Evolutionary conservation across 2,888 invertebrate species (phyloP).

Genomic region (Meiosimyza decipiens): DNA sequence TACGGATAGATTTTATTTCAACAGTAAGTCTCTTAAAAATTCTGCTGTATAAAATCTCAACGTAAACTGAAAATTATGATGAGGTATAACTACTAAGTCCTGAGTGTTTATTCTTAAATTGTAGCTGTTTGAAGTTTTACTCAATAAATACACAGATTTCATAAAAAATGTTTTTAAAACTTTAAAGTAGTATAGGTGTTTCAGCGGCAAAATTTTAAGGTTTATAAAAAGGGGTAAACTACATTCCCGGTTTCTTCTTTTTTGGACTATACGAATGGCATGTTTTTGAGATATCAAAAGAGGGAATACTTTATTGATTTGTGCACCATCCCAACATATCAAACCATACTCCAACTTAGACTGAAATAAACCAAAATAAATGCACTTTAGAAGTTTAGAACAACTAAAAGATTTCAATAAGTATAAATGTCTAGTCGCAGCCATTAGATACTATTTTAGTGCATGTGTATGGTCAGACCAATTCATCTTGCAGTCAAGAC

Average conservation of each 20-base stretch:
- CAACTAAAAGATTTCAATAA: not conserved
- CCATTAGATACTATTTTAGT: too few species aligned
- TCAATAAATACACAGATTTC: too few species aligned
- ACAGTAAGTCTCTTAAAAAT: too few species aligned
- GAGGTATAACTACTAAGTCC: too few species aligned
- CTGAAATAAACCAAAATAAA: not conserved
- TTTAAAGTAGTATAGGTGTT: not conserved
- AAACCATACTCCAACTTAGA: not conserved
- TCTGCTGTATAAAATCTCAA: not conserved
- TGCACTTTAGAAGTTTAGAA: not conserved
- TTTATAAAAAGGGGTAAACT: not conserved
- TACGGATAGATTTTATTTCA: too few species aligned
- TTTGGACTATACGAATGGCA: not conserved
- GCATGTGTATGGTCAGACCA: too few species aligned
- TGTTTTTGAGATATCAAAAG: not conserved
- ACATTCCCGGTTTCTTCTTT: not conserved
- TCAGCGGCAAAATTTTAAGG: slow-evolving; percentile 1
- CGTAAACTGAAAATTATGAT: too few species aligned
- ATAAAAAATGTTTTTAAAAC: slow-evolving; percentile 2
- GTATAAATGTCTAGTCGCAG: too few species aligned
- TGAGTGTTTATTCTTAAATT: too few species aligned
- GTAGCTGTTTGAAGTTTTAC: too few species aligned
- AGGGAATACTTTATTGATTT: not conserved
- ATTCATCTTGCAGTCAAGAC: too few species aligned
- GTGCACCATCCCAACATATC: not conserved